Percentiles rank a stretch among this genome's conserved stretches.
phyloP scores from a whole-genome alignment of 2,113 vertebrate species.

The Hyperopisus bebe region DNA sequence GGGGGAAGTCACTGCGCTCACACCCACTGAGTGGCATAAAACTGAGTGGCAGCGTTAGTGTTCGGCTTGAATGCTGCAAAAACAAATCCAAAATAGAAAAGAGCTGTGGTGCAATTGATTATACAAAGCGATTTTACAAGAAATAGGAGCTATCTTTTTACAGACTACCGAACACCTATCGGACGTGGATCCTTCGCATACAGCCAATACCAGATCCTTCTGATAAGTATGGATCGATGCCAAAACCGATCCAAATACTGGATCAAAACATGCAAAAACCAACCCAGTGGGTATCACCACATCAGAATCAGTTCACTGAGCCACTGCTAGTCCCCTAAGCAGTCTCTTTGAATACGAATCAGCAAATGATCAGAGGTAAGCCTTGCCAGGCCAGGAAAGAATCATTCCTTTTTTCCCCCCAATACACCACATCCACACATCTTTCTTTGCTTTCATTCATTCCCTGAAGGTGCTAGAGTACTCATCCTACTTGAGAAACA shows the following conservation, averaged over 20 bases:
- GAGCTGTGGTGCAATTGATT: too few relatives aligned
- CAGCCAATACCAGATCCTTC: background rate
- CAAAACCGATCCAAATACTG: background rate
- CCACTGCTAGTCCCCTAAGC: background rate
- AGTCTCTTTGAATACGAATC: background rate
- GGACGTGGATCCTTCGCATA: too few relatives aligned
- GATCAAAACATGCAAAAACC: background rate
- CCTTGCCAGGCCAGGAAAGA: background rate
- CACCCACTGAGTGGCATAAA: too few relatives aligned
- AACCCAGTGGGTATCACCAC: background rate
- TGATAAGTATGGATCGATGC: background rate
- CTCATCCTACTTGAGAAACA: background rate
- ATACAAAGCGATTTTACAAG: too few relatives aligned
- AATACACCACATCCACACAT: background rate
- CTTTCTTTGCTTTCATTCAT: background rate
- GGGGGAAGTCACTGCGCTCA: too few relatives aligned
- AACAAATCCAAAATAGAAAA: too few relatives aligned
- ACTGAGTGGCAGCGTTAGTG: too few relatives aligned
- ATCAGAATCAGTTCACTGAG: background rate
- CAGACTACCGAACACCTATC: too few relatives aligned
- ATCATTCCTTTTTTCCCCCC: background rate
- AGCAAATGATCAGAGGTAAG: background rate
- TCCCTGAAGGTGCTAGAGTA: background rate
- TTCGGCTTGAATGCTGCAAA: too few relatives aligned
- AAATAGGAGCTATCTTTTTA: too few relatives aligned